Evolutionary conservation across 2,797 vertebrate genomes (phyloP), one percentile per base, ranked within the genome.

Genomic region (Eptatretus atami): DNA sequence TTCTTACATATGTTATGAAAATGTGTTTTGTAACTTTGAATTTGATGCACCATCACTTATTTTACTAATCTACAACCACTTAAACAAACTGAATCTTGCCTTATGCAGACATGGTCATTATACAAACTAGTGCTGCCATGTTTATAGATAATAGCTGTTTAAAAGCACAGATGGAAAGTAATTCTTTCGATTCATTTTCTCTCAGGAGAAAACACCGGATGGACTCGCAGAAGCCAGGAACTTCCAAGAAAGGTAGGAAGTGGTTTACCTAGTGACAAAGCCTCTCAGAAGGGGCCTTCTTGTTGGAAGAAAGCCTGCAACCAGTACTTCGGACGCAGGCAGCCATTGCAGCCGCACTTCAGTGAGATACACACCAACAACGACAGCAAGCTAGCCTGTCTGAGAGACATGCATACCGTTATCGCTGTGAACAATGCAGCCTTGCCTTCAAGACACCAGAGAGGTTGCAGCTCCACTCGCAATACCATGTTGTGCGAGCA

Each of bases 241-340:
- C 81, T 68, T 74, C 11, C 73, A 79, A 0, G 82, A 81, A 57
- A 73, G 72, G 13, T 44, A 53, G 25, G 57, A n/a, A 44, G 82
- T 71, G 78, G 82, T 5, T 71, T 77, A 67, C 65, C 77, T 1
- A 77, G 80, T 2, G 90, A 96, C 64, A 77, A 77, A 2, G 74
- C 78, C n/a, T 67, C 77, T 54, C 72, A 76, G 69, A 80, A 79
- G 69, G 92, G 86, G 67, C 95, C 96, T 71, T 75, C 98, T 53
- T 99, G 92, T 72, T 99, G 92, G 92, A 99, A 99, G 76, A 99
- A 98, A 72, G 92, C 88, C 69, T 99, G 90, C 69, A 95, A 84
- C 77, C 92, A 98, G 76, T 79, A 86, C 66, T 99, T 95, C 94
- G 88, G 73, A 88, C 83, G 64, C 94, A 88, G 1, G 81, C 82